Evolutionary conservation across 2,888 invertebrate species (phyloP).

Genomic region (Lucinisca nassula): DNA sequence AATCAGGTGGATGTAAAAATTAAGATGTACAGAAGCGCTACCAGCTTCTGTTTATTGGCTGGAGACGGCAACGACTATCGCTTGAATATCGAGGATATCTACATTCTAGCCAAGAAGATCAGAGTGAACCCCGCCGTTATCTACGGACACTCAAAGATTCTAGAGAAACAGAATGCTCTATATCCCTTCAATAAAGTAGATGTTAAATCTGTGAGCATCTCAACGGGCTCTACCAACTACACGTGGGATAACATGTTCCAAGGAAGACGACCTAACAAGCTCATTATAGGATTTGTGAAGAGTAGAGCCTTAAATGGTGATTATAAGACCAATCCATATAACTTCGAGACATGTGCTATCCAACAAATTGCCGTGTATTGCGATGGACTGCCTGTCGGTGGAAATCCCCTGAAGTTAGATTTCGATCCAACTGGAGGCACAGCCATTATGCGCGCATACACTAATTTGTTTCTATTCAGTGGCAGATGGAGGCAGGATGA

Average conservation of each 20-base stretch:
- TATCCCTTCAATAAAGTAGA: conserved; percentile 43
- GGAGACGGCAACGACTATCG: conserved; percentile 4
- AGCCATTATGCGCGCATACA: conserved; percentile 40
- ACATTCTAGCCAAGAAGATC: conserved; percentile 45
- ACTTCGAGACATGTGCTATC: conserved; percentile 49
- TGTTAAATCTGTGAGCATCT: conserved; percentile 24
- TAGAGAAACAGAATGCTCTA: conserved; percentile 40
- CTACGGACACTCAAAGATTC: conserved; percentile 47
- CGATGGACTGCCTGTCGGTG: conserved; percentile 52
- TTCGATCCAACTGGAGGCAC: conserved; percentile 19
- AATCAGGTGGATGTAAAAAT: conserved; percentile 65
- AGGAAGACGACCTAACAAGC: conserved; percentile 37
- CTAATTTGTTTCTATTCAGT: conserved; percentile 24
- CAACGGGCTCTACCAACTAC: conserved; percentile 35
- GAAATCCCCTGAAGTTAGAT: conserved; percentile 51
- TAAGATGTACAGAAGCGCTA: conserved; percentile 51
- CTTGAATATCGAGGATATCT: conserved; percentile 41
- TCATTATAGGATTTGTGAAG: conserved; percentile 55
- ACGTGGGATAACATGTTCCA: conserved; percentile 63
- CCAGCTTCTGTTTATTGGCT: conserved; percentile 46
- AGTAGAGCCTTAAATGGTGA: conserved; percentile 34
- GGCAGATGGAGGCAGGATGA: conserved; percentile 52
- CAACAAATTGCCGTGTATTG: conserved; percentile 43
- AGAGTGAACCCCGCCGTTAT: conserved; percentile 57
- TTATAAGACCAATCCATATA: conserved; percentile 47